Conservation (phyloP, 2,888 invertebrate species). For the Holacanthella duospinosa region DNA sequence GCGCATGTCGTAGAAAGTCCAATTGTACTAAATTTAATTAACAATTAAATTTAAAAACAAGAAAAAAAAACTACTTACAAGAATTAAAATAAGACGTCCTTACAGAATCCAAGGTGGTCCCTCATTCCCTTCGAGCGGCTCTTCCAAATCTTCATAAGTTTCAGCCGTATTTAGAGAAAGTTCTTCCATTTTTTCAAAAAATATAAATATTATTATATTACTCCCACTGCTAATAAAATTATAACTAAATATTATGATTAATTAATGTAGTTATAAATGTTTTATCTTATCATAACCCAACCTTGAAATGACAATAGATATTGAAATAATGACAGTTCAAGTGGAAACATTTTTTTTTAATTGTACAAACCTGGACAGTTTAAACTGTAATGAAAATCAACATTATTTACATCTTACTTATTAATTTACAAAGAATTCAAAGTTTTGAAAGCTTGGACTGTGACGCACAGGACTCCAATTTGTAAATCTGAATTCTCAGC, state of each 20-base stretch:
- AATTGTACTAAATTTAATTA: neutral
- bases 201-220: too few species aligned
- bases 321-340: too few species aligned
- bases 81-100: neutral
- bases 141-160: neutral
- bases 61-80: neutral
- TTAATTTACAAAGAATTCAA: constrained; percentile 5
- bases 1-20: neutral
- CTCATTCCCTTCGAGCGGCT: neutral
- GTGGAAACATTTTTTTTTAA: too few species aligned
- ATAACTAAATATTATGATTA: too few species aligned
- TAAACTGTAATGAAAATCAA: neutral
- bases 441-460: neutral
- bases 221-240: too few species aligned
- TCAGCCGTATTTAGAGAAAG: too few species aligned
- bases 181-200: too few species aligned
- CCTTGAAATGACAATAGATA: too few species aligned
- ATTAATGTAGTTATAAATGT: too few species aligned
- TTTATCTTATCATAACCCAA: too few species aligned
- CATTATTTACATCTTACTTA: too few species aligned
- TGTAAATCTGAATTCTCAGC: constrained; percentile 11
- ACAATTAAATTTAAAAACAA: neutral
- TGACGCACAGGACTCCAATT: constrained; percentile 5
- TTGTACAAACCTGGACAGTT: too few species aligned
- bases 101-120: neutral